These are phyloP conservation scores for Petromus typicus DNA, from an alignment of 2,113 vertebrate genomes.

Conservation along the genomic window DNA sequence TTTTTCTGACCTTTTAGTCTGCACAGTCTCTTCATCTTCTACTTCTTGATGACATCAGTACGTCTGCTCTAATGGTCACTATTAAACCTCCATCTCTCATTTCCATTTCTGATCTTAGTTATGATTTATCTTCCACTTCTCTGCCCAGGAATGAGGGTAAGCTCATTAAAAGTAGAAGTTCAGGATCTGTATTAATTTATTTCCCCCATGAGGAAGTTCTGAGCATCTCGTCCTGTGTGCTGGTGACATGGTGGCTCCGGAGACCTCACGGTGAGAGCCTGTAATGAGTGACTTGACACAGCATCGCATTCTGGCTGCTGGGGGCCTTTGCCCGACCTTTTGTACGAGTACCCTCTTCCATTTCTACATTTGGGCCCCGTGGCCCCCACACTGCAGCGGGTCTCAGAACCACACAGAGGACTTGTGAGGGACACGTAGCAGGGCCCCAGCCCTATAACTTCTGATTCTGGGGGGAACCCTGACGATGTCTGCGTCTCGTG, in stretches of 20 bases:
- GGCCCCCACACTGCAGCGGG: rapidly evolving
- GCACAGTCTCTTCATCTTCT: background rate
- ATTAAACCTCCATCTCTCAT: background rate
- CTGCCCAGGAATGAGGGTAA: background rate
- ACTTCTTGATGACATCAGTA: background rate
- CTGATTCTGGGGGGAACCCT: background rate
- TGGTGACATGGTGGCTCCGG: background rate
- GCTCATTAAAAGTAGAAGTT: background rate
- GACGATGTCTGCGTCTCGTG: background rate
- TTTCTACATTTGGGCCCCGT: background rate
- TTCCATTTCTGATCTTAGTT: background rate
- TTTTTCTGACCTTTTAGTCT: slow-evolving; percentile 11
- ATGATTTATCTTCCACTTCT: background rate
- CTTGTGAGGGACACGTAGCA: background rate
- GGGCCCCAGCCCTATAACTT: background rate
- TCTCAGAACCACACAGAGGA: background rate
- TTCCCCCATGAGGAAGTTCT: background rate
- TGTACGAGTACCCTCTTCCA: background rate
- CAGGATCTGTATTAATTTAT: background rate
- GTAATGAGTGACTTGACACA: background rate
- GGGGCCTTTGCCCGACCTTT: background rate
- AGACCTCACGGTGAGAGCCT: background rate
- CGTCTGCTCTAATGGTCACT: background rate
- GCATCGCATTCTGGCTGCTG: background rate
- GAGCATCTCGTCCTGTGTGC: background rate